Conservation (phyloP, 2,797 vertebrate genomes). For the Sebastes iracundus region DNA sequence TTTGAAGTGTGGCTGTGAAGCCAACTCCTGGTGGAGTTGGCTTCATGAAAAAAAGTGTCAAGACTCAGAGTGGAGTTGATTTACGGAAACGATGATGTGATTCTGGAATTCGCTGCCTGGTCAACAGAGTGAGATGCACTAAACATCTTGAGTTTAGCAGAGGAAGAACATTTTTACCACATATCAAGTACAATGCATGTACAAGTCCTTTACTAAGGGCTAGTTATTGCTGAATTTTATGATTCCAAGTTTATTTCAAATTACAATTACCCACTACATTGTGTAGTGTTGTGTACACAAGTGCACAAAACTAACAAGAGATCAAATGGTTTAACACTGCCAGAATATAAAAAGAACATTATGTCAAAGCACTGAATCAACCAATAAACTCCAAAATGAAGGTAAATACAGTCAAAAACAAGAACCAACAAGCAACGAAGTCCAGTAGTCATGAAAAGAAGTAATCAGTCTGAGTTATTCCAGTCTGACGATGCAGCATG, state of each 20-base stretch:
- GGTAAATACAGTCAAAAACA: neutral
- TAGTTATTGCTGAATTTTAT: neutral
- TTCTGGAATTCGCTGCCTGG: neutral
- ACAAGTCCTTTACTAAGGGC: neutral
- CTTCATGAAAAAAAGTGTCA: neutral
- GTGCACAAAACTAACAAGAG: neutral
- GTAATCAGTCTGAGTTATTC: no score
- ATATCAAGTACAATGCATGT: neutral
- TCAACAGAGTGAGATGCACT: neutral
- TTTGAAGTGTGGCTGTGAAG: slow-evolving; percentile 19
- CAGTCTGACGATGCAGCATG: no score
- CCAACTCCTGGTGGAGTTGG: neutral
- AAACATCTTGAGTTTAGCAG: neutral
- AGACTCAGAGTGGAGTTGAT: slow-evolving; percentile 14
- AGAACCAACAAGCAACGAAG: no score
- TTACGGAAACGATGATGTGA: slow-evolving; percentile 39
- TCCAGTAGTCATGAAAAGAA: no score
- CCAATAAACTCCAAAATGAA: neutral
- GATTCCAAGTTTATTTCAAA: neutral
- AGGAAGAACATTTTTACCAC: neutral
- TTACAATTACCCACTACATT: neutral
- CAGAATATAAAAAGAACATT: neutral
- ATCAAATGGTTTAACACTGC: no score
- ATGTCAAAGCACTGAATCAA: no score
- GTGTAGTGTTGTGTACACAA: neutral